Evolutionary conservation across 2,113 vertebrate genomes (phyloP), one percentile per base, ranked within the genome.

Genomic region (Campylorhamphus procurvoides): DNA sequence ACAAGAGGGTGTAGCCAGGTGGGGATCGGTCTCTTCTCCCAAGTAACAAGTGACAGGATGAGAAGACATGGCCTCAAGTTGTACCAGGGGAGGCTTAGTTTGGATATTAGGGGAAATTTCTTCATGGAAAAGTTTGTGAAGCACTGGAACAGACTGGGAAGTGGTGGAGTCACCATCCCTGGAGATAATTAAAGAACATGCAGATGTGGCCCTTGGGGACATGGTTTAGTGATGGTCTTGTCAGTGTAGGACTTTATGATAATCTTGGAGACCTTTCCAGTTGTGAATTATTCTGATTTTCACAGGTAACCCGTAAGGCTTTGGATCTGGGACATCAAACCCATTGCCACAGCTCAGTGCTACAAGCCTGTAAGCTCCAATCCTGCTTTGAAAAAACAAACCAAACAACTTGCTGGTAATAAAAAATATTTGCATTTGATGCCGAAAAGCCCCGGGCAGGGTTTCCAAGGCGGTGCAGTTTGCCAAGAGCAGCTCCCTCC

Each of bases 371-470:
- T 7, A 24, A 52, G 12, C 50, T 52, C 69, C 29, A 42, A 62
- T 4, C 33, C 47, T 14, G 4, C 2, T 18, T 3, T 6, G 62
- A 77, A 63, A 62, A 19, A 63, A 15, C 3, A 11, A 29, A 83
- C 13, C 0, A 12, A 55, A 17, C 1, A 22, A 15, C 39, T 46
- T 9, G 14, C 49, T 23, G 49, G 0, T 1, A 2, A 9, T 2
- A 52, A 11, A 39, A 59, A 27, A 1, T 2, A 8, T 12, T 9
- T 2, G n/a, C 8, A 10, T 8, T 1, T 1, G 27, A 3, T 2
- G 42, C 39, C 13, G 16, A 3, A 20, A 49, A 28, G 1, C 1
- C 5, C 1, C 1, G 3, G 6, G 74, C 18, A 14, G 69, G 42
- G 4, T 59, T 75, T 31, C 50, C 14, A 6, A 79, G 76, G 84